Percentiles rank a stretch among this genome's conserved stretches.
phyloP scores from a whole-genome alignment of 2,113 vertebrate species.

The Cepphus grylle region DNA sequence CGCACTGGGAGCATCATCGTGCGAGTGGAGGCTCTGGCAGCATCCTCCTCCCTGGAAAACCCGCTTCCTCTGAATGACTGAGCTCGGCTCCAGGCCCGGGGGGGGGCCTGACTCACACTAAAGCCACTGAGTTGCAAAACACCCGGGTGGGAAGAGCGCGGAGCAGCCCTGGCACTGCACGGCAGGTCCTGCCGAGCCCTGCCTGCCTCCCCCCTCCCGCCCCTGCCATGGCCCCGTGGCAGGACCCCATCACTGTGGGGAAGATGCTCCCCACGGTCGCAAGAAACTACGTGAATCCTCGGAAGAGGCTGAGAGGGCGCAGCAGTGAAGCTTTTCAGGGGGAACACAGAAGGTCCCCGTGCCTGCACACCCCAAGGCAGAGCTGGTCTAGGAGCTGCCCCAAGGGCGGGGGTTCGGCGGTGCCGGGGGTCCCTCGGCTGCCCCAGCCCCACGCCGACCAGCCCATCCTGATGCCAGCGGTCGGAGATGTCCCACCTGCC shows the following conservation, averaged over 20 bases:
- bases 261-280: not conserved
- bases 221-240: not conserved
- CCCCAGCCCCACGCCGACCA: not conserved
- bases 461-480: not conserved
- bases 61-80: accelerated
- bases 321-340: not conserved
- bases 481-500: not conserved
- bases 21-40: not conserved
- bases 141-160: not conserved
- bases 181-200: not conserved
- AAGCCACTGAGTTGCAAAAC: not conserved
- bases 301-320: not conserved
- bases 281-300: not conserved
- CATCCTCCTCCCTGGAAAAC: not conserved
- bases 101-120: not conserved
- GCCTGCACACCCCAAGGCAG: not conserved
- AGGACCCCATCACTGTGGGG: accelerated
- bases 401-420: accelerated
- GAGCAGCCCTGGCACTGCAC: not conserved
- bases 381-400: not conserved
- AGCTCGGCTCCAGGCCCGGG: accelerated
- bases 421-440: not conserved
- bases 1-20: not conserved
- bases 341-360: accelerated
- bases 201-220: not conserved